Evolutionary conservation across 2,888 invertebrate genomes (phyloP).

Genomic region (Neoaliturus tenellus): DNA sequence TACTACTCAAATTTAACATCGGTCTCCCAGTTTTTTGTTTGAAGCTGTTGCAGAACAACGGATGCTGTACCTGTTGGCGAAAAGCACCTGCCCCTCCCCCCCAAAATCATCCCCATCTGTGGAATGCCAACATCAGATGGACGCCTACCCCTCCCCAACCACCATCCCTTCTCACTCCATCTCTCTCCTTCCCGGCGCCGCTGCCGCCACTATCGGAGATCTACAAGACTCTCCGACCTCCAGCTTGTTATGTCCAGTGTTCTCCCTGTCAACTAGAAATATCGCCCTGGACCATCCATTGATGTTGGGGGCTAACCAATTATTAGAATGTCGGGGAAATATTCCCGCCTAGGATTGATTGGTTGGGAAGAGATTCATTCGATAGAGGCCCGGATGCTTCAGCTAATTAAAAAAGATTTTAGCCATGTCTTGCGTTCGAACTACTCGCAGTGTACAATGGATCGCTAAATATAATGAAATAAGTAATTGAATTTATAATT

Average conservation of each 20-base stretch:
- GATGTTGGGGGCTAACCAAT: slow-evolving; percentile 19
- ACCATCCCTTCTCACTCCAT: neutral
- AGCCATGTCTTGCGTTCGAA: no score
- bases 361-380: neutral
- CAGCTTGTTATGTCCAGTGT: neutral
- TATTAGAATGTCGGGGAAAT: slow-evolving; percentile 6
- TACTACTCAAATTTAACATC: no score
- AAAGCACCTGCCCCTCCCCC: slow-evolving; percentile 53
- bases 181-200: slow-evolving; percentile 4
- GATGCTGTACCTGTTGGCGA: slow-evolving; percentile 42
- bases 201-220: neutral
- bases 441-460: no score
- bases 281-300: neutral
- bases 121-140: slow-evolving; percentile 7
- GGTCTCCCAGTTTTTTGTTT: neutral
- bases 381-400: neutral
- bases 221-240: neutral
- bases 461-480: no score
- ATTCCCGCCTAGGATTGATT: neutral
- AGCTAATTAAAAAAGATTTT: no score
- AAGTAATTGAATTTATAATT: no score
- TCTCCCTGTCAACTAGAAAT: neutral
- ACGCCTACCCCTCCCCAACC: neutral
- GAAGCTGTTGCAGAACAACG: neutral
- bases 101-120: neutral